Base-by-base conservation (phyloP, 2,888 invertebrate species). In the Papilio demoleus region DNA sequence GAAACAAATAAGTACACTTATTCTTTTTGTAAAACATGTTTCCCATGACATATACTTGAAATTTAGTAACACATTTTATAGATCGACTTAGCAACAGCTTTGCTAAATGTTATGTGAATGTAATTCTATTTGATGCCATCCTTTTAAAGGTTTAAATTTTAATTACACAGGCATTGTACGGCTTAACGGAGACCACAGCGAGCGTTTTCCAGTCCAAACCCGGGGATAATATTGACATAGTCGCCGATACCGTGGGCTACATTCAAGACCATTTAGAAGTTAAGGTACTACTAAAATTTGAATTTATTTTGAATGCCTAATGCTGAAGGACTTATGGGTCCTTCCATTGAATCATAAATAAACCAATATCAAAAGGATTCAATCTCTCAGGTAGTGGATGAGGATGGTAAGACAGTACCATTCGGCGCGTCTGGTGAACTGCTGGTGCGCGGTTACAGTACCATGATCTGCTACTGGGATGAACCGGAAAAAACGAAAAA, bases 391-490 rank as follows among this genome's bases (percentile, higher is more conserved):
- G 94, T 96, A 1, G 93, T 97, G 0, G 95, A 97, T 77, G 86
- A 90, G 1, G 82, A 94, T 0, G 95, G 95, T 0, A 81, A 91
- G 0, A 86, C 94, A 3, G 96, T 97, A 0, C 96, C 96, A 0
- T 88, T 95, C 62, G 97, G 96, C 0, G 88, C 86, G 14, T 87
- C 94, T 0, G 98, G 98, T 0, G 97, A 98, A 86, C 88, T 97
- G 60, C 94, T 94, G 80, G 88, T 95, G 0, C 92, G 97, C 31
- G 97, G 97, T 0, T 97, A 97, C 85, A 87, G 84, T 70, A 94
- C 89, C n/a, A 97, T 98, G 96, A 87, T 95, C 59, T 94, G 95
- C 31, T 98, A 98, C 86, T 98, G 96, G 95, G 93, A 94, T 14
- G 97, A 97, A 71, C 94, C 95, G 2, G 94, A 94, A 70, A 96